Base-by-base conservation (phyloP, 2,888 invertebrate genomes). In the Nomada lathburiana region DNA sequence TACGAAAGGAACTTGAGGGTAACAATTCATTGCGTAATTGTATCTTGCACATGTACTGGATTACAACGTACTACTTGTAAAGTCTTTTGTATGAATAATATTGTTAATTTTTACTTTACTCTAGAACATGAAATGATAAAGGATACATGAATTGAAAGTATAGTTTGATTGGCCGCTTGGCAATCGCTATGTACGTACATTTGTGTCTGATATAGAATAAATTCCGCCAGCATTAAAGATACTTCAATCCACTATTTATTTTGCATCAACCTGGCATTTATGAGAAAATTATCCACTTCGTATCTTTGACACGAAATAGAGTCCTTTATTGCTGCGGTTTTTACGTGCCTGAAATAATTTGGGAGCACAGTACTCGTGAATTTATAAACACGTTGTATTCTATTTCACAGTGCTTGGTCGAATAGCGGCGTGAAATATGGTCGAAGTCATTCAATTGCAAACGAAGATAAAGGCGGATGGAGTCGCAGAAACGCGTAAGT, bases 401-500 rank as follows among this genome's bases (percentile, higher is more conserved):
- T 26, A 13, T 23, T n/a, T 1, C 16, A 23, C 7, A 44, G 44
- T 26, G 26, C 42, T 26, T 26, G 42, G 4, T 55, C 18, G 20
- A 42, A 42, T 5, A 23, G 23, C 44, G 44, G 11, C 69, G 57
- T 69, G 57, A 69, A 69, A n/a, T 29, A 50, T 26, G n/a, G 73
- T 47, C 10, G 29, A 50, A 50, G 57, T 18, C 59, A 70, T 76
- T 57, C 74, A 60, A 82, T 78, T 62, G 44, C 26, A 42, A 44
- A 59, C 9, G 59, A 18, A 26, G 62, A 23, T 10, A n/a, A 23
- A 59, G 20, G 50, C 55, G 59, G 60, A 60, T 53, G 36, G 62
- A 20, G 52, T 26, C 36, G 29, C 26, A 57, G 16, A 69, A 71
- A 50, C 29, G 80, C 55, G 59, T 88, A 86, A 82, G 85, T 85